These are phyloP conservation scores for Pangasius macronema DNA, from an alignment of 2,797 vertebrate genomes.

Conservation along the genomic window DNA sequence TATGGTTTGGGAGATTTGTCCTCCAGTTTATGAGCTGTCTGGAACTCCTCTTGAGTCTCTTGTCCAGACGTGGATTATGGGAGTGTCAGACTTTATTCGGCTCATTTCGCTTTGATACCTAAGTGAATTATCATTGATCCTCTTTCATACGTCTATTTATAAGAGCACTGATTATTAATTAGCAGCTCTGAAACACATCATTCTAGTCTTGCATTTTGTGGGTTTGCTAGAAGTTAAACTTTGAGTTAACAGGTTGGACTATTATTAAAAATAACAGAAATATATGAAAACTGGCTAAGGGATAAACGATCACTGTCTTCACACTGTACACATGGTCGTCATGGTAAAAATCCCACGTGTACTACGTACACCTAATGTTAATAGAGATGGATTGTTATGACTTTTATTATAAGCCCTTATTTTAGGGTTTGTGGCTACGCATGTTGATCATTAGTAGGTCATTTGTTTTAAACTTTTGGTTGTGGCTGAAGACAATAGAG, in stretches of 20 bases:
- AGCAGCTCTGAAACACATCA: neutral
- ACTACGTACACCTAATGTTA: neutral
- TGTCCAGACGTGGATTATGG: conserved; percentile 29
- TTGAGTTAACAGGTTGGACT: too few relatives aligned
- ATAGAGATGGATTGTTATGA: neutral
- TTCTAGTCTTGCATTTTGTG: neutral
- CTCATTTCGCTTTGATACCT: conserved; percentile 33
- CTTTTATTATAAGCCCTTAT: neutral
- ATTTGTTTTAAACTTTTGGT: neutral
- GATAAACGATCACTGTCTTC: neutral
- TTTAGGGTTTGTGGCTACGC: neutral
- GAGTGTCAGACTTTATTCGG: neutral
- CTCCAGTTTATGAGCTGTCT: conserved; percentile 13
- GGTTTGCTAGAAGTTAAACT: neutral
- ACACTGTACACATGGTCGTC: neutral
- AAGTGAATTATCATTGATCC: conserved; percentile 44
- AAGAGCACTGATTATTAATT: conserved; percentile 24
- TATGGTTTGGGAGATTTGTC: conserved; percentile 19
- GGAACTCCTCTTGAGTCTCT: conserved; percentile 2
- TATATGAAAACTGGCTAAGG: neutral
- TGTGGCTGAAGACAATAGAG: neutral
- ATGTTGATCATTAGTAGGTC: neutral
- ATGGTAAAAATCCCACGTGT: neutral
- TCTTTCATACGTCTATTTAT: conserved; percentile 45
- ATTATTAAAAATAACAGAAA: neutral